Evolutionary conservation across 1,140 invertebrate species (phyloP).

Genomic region (Scaptomyza pallida): DNA sequence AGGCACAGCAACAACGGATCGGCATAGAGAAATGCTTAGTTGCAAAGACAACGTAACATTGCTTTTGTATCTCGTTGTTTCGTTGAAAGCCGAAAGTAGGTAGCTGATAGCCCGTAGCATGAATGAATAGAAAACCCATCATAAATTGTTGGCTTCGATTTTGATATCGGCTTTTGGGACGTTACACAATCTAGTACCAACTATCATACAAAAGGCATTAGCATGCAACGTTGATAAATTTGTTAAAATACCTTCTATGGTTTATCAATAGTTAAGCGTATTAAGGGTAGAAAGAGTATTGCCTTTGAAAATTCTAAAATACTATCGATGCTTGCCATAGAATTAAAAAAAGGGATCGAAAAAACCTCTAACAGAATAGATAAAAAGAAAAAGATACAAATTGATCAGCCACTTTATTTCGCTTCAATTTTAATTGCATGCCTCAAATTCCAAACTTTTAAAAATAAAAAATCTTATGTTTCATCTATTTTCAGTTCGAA

Average conservation of each 20-base stretch:
- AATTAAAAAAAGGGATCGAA: neutral
- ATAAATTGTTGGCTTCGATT: conserved; percentile 66
- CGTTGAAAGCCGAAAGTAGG: conserved; percentile 49
- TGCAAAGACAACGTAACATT: conserved; percentile 13
- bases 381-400: neutral
- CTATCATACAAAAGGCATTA: conserved; percentile 56
- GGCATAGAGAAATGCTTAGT: conserved; percentile 12
- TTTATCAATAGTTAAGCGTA: conserved; percentile 32
- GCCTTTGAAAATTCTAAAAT: neutral
- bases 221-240: conserved; percentile 39
- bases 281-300: conserved; percentile 31
- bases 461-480: neutral
- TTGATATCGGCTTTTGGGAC: conserved; percentile 3
- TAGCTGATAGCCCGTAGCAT: conserved; percentile 39
- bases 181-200: neutral
- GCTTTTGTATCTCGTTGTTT: conserved; percentile 42
- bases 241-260: neutral
- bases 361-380: neutral
- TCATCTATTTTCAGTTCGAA: neutral
- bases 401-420: neutral
- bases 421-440: neutral
- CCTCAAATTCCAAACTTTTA: neutral
- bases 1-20: conserved; percentile 25
- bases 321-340: neutral
- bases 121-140: conserved; percentile 32